Conservation (phyloP, 2,888 invertebrate species). For the Cerastis rubricosa region DNA sequence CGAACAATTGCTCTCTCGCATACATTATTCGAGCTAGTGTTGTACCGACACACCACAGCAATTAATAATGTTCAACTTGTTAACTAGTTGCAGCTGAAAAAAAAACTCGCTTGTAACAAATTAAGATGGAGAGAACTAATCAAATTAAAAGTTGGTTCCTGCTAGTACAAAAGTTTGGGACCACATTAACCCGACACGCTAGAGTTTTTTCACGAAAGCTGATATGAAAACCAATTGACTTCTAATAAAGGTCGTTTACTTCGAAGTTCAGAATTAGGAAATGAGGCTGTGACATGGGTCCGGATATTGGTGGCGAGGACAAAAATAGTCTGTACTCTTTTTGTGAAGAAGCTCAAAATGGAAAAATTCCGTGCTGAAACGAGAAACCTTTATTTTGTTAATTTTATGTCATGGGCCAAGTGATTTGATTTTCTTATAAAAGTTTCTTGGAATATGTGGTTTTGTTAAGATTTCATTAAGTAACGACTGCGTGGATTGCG, state of each 20-base stretch:
- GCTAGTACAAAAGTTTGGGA: slow-evolving; percentile 61
- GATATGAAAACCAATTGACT: slow-evolving; percentile 63
- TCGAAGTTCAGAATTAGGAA: slow-evolving; percentile 61
- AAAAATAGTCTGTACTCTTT: slow-evolving; percentile 46
- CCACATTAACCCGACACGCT: slow-evolving; percentile 52
- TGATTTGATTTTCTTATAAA: not conserved
- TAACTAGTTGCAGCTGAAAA: slow-evolving; percentile 68
- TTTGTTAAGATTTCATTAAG: not conserved
- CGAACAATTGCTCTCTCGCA: slow-evolving; percentile 8
- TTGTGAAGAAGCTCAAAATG: slow-evolving; percentile 41
- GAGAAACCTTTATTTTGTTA: slow-evolving; percentile 5
- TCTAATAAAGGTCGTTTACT: slow-evolving; percentile 56
- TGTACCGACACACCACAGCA: slow-evolving; percentile 48
- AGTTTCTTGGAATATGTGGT: not conserved
- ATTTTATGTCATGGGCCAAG: slow-evolving; percentile 15
- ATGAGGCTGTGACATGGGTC: slow-evolving; percentile 62
- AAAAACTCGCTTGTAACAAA: slow-evolving; percentile 75
- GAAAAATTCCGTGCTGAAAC: not conserved
- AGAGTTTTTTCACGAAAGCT: slow-evolving; percentile 29
- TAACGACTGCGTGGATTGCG: not conserved
- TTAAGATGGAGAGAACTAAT: slow-evolving; percentile 76
- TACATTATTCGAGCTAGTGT: slow-evolving; percentile 35
- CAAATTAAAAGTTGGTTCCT: slow-evolving; percentile 80
- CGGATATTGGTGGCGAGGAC: slow-evolving; percentile 58
- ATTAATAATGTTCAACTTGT: slow-evolving; percentile 69